Evolutionary conservation across 2,113 vertebrate genomes (phyloP), one percentile per base, ranked within the genome.

Genomic region (Tragelaphus buxtoni): DNA sequence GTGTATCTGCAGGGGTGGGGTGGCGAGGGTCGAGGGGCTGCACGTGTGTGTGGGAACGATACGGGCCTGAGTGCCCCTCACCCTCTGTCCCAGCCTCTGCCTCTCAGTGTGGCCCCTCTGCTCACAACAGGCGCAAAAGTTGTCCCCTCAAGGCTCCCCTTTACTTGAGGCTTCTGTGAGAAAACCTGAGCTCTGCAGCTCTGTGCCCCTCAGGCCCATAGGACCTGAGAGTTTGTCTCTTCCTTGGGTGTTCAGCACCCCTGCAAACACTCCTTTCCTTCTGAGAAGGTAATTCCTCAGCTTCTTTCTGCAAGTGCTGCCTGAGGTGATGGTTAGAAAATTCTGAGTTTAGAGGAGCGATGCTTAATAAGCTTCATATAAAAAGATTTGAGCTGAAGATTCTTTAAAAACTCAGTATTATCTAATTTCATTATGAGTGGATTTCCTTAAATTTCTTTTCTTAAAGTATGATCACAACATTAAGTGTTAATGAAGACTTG

Each of bases 121-220:
- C n/a, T 51, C 9, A 22, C 55, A 28, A 16, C 35, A 42, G 14
- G 12, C 0, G 3, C 65, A 55, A 14, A 13, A 17, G 16, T 9
- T 14, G 3, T 20, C 49, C 42, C 4, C 28, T 7, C 2, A 24
- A 28, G 49, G 76, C 55, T 32, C 6, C 9, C 9, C 8, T 16
- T 30, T 0, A 35, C 32, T 18, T 3, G 16, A 14, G 5, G 26
- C 22, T 18, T 76, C 55, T 8, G 3, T 24, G n/a, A n/a, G 14
- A 28, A 47, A 7, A 16, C 20, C 20, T 11, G 17, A 10, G 5
- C 20, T 7, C 60, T 24, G 24, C 4, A 8, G 18, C 65, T 22
- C 65, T 22, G 5, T 0, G 32, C 17, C 24, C 5, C 3, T 1
- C 24, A 45, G 10, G 10, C 17, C 13, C 16, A 0, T 0, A 22